These are phyloP conservation scores for Trissolcus japonicus DNA, from an alignment of 2,888 invertebrate species.

Conservation along the genomic window DNA sequence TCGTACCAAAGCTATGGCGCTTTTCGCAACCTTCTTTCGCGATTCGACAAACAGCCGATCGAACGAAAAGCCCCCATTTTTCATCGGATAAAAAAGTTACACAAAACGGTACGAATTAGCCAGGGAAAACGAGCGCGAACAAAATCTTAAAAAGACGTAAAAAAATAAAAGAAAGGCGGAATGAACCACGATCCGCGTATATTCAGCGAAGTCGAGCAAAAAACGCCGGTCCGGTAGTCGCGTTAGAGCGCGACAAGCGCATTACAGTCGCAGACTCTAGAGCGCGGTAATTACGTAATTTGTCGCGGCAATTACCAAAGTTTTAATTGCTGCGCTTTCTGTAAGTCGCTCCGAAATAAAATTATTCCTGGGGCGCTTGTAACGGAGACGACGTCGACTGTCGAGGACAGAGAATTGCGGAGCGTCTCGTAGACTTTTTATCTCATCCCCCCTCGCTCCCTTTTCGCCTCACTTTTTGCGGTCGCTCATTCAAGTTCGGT, in stretches of 20 bases:
- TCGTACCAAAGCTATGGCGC: too few relatives aligned
- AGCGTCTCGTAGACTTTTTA: neutral
- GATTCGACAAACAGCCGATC: too few relatives aligned
- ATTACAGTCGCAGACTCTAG: conserved; percentile 40
- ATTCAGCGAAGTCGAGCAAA: conserved; percentile 15
- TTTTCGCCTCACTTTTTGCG: conserved; percentile 11
- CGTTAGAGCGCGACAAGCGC: conserved; percentile 40
- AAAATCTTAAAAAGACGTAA: conserved; percentile 8
- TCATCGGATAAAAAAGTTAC: too few relatives aligned
- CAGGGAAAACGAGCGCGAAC: conserved; percentile 1
- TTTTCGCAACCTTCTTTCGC: too few relatives aligned
- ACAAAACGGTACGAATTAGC: too few relatives aligned
- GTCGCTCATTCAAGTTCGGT: conserved; percentile 20
- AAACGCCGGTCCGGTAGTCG: conserved; percentile 41
- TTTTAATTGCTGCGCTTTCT: conserved; percentile 70
- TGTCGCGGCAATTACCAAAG: conserved; percentile 71
- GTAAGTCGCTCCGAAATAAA: conserved; percentile 69
- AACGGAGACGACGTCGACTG: conserved; percentile 44
- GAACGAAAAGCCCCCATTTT: too few relatives aligned
- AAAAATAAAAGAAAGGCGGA: conserved; percentile 10
- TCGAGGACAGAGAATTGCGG: conserved; percentile 29
- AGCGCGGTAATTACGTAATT: conserved; percentile 68
- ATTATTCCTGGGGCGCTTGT: conserved; percentile 63
- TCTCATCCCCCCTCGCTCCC: neutral
- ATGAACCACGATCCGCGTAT: conserved; percentile 11